A percentile compares a stretch with the other conserved stretches of the same genome.
Conservation (phyloP, 2,888 invertebrate genomes). For the Papilio elwesi region DNA sequence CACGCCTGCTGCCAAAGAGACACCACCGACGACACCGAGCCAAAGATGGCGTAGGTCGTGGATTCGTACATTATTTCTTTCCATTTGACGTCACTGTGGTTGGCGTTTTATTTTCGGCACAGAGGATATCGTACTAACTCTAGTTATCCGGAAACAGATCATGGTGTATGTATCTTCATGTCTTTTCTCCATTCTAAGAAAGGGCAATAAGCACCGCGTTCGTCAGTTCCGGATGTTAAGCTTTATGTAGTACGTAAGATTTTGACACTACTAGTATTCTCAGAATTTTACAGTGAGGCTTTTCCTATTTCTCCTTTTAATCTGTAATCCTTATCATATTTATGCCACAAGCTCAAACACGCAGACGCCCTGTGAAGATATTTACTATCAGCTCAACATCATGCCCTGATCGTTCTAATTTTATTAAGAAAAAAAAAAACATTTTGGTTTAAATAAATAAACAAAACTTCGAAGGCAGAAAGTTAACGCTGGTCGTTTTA, state of each 20-base stretch:
- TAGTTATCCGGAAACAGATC: background rate
- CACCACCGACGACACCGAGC: constrained; percentile 16
- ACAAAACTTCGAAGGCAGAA: background rate
- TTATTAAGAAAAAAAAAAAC: too few relatives aligned
- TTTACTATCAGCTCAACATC: background rate
- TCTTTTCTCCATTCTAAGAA: too few relatives aligned
- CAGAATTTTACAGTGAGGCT: too few relatives aligned
- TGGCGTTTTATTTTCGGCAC: constrained; percentile 1
- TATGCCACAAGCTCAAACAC: too few relatives aligned
- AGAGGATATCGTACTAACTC: background rate
- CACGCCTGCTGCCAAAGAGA: constrained; percentile 16
- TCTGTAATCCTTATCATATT: too few relatives aligned
- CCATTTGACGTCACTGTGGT: background rate
- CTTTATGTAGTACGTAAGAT: too few relatives aligned
- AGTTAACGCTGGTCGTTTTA: background rate
- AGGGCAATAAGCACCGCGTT: too few relatives aligned
- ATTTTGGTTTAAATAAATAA: background rate
- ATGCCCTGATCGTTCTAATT: background rate
- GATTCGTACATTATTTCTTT: background rate
- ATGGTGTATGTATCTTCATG: background rate
- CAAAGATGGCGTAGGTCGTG: constrained; percentile 12
- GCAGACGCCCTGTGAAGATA: background rate
- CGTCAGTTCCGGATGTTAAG: too few relatives aligned
- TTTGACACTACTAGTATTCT: too few relatives aligned
- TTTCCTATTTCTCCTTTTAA: too few relatives aligned